Base-by-base conservation (phyloP, 53 echinoderm and acorn worm species). In the Patiria pectinifera region DNA sequence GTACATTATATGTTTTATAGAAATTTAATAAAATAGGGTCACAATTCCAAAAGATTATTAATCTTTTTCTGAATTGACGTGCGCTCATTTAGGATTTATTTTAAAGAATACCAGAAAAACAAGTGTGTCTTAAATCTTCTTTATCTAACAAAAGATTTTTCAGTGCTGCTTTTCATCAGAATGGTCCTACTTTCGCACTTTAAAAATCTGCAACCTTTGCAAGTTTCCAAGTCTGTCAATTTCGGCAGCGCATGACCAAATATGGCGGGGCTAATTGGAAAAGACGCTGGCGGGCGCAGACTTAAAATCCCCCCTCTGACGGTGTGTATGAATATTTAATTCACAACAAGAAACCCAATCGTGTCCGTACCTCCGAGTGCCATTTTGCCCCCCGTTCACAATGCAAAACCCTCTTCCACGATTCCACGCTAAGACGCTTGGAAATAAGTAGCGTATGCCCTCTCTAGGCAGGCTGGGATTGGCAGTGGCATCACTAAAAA, bases 201-300 rank as follows among this genome's bases (percentile, higher is more conserved):
- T 53, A 53, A 53, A 8, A 69, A 69, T 11, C 69, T 4, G 69
- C 69, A 69, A 69, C 53, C 69, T 6, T 15, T 69, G 69, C 69
- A 69, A 69, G 7, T 69, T 15, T 53, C 53, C 8, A 69, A 69
- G 69, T 69, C 69, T 21, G 69, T 89, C 14, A 78, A 60, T 79
- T 77, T 71, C 46, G 14, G 12, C 18, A 16, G 87, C 48, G 46
- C 90, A 90, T 66, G 69, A 80, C 90, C 90, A 90, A 80, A 90
- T 90, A 90, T 90, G 90, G 90, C 66, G 12, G 45, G 53, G 81
- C 90, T 90, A 90, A 90, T 90, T 90, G 90, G 90, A 90, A 90
- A 80, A 10, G 11, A 19, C 6, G 90, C 90, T 69, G 15, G 80
- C 61, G 81, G 89, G 81, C 53, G 62, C 21, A 13, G 47, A 16